phyloP scores from a whole-genome alignment of 2,797 vertebrate species.

The Schizothorax lantsangensis region DNA sequence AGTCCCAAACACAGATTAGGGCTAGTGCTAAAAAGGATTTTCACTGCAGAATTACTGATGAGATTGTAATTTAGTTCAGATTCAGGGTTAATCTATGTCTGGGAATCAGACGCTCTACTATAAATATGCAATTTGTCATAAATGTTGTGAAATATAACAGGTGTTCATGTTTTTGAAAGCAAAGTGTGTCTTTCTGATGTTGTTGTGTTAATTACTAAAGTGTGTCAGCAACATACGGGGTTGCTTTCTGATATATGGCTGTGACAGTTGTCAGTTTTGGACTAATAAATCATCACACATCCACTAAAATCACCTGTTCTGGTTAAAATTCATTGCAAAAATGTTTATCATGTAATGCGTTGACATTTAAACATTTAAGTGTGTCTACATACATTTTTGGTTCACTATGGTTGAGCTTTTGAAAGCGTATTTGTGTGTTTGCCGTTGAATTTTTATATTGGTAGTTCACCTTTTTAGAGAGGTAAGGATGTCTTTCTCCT shows the following conservation, averaged over 20 bases:
- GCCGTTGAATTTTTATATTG: background rate
- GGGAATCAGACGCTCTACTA: background rate
- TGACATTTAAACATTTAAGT: background rate
- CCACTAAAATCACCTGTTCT: background rate
- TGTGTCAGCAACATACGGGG: background rate
- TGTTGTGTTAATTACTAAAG: background rate
- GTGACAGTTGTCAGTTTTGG: background rate
- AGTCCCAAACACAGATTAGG: conserved; percentile 7
- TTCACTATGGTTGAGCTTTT: background rate
- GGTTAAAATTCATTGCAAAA: background rate
- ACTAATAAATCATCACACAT: background rate
- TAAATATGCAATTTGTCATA: conserved; percentile 3
- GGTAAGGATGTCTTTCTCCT: background rate
- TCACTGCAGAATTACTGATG: background rate
- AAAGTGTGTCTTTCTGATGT: background rate
- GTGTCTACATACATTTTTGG: background rate
- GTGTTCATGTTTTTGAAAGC: background rate
- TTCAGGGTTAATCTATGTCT: conserved; percentile 21
- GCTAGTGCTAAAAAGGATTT: conserved; percentile 2
- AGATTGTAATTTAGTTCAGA: background rate
- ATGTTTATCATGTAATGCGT: background rate
- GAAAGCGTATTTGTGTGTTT: background rate
- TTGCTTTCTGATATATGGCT: background rate
- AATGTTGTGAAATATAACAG: conserved; percentile 5
- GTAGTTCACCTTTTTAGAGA: background rate